These are phyloP conservation scores for Ptilodon capucinus DNA, from an alignment of 2,888 invertebrate genomes.

Conservation along the genomic window DNA sequence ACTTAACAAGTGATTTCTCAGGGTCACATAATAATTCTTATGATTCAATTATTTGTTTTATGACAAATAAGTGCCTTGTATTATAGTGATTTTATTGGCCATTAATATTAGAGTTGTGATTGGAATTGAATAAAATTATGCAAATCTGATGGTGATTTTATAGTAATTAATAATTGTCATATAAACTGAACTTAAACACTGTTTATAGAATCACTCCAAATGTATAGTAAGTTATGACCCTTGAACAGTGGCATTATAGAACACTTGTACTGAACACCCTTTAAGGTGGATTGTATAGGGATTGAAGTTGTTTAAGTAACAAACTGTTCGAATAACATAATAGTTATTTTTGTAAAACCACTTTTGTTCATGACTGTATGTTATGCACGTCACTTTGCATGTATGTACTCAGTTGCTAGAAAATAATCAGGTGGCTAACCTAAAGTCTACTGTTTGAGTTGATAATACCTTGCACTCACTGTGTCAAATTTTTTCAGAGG, in stretches of 20 bases:
- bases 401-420: not conserved
- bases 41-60: conserved; percentile 2
- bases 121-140: not conserved
- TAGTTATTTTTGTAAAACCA: conserved; percentile 5
- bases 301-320: too few relatives aligned
- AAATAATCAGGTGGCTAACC: not conserved
- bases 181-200: too few relatives aligned
- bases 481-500: not conserved
- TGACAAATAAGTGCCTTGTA: conserved; percentile 30
- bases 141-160: too few relatives aligned
- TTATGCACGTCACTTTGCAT: conserved; percentile 1
- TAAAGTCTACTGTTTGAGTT: not conserved
- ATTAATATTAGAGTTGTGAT: conserved; percentile 1
- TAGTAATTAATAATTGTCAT: too few relatives aligned
- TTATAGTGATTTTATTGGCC: conserved; percentile 27
- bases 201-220: too few relatives aligned
- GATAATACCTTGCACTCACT: not conserved
- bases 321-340: too few relatives aligned
- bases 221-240: too few relatives aligned
- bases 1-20: conserved; percentile 26
- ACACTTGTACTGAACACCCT: too few relatives aligned
- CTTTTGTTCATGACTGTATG: conserved; percentile 9
- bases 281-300: too few relatives aligned
- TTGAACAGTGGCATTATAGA: too few relatives aligned
- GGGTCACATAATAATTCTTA: conserved; percentile 12